These are phyloP conservation scores for Drusus annulatus DNA, from an alignment of 1,140 invertebrate genomes.

Conservation along the genomic window DNA sequence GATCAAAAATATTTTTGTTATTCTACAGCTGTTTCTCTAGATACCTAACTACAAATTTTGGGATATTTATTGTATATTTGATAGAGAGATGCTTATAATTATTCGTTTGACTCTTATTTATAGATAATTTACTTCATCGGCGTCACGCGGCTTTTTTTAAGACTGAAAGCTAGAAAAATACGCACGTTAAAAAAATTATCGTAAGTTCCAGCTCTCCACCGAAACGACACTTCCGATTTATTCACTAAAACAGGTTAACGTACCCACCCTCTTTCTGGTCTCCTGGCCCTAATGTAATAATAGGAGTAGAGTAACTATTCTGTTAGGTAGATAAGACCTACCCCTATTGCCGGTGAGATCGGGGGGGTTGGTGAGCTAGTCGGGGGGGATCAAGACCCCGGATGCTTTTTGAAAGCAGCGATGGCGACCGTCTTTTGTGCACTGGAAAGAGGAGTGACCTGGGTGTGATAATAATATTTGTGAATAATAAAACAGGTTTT, in stretches of 20 bases:
- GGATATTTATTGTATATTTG: too few species aligned
- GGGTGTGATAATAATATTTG: neutral
- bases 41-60: too few species aligned
- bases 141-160: too few species aligned
- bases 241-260: neutral
- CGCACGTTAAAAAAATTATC: too few species aligned
- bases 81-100: too few species aligned
- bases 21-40: too few species aligned
- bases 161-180: too few species aligned
- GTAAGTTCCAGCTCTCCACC: neutral
- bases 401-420: constrained; percentile 11
- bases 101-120: too few species aligned
- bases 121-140: too few species aligned
- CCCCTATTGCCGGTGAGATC: neutral
- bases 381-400: neutral
- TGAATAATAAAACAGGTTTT: neutral
- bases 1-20: too few species aligned
- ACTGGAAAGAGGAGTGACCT: constrained; percentile 6
- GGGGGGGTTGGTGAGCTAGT: neutral
- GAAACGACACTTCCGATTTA: constrained; percentile 16
- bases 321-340: neutral
- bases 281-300: too few species aligned
- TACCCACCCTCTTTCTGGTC: neutral
- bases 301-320: too few species aligned
- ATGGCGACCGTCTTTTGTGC: constrained; percentile 25